A percentile compares a stretch with the other conserved stretches of the same genome.
Evolutionary conservation across 2,888 invertebrate genomes (phyloP).

Genomic region (Sminthurides aquaticus): DNA sequence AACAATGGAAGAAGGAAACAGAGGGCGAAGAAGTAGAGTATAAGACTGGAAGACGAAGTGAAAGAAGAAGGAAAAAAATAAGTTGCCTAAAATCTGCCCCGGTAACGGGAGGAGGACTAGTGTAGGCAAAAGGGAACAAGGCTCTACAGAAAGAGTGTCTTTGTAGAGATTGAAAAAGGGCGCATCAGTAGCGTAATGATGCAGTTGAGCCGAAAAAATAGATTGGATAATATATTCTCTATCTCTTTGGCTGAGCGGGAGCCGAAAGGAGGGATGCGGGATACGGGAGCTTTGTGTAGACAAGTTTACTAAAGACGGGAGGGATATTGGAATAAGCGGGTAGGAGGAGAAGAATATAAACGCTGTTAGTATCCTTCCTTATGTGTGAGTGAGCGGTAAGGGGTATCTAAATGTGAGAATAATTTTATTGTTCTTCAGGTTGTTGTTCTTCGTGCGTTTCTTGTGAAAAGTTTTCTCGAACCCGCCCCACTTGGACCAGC

Average conservation of each 20-base stretch:
- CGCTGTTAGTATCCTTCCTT: no score
- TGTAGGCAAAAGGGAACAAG: no score
- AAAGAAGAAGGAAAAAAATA: not conserved
- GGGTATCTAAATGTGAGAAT: not conserved
- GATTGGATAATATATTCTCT: not conserved
- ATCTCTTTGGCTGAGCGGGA: not conserved
- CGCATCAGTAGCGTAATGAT: not conserved
- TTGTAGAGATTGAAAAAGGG: not conserved
- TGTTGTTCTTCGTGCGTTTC: not conserved
- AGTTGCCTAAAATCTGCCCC: no score
- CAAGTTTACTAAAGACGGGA: not conserved
- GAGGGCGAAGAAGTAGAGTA: not conserved
- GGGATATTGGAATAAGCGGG: not conserved
- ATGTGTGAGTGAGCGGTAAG: not conserved
- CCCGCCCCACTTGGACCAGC: not conserved
- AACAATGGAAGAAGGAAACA: not conserved
- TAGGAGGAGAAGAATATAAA: not conserved
- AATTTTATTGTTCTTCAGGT: not conserved
- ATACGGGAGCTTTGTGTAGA: no score
- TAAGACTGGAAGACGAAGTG: not conserved
- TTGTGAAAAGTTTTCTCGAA: not conserved
- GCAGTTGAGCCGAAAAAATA: not conserved
- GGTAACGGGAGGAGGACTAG: no score
- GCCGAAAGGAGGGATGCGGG: not conserved
- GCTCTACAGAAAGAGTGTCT: not conserved